Evolutionary conservation across 2,113 vertebrate genomes (phyloP), one percentile per base, ranked within the genome.

Genomic region (Copsychus sechellarum): DNA sequence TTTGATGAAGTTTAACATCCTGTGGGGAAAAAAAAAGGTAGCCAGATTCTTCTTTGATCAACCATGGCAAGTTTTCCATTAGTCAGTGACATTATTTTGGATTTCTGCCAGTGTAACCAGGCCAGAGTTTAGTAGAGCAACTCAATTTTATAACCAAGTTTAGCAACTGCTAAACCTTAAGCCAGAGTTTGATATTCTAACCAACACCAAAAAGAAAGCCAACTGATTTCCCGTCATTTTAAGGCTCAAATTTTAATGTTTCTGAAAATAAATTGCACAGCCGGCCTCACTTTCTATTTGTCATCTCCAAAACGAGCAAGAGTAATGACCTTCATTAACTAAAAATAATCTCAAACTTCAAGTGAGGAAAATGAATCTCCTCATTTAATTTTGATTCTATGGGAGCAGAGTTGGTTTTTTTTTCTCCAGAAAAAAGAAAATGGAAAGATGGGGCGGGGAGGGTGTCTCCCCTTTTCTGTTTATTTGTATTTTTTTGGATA

Each of bases 291-390:
- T 90, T 34, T 71, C 4, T 83, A 88, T 92, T 88, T 96, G 47
- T 93, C 76, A 45, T 83, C 76, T 83, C 92, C 73, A 64, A 86
- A 88, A 89, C 20, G 86, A 92, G 57, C 83, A 83, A 42, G 60
- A 94, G 28, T 93, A 96, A 95, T 92, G 83, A 84, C 61, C 53
- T 81, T 89, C 80, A 92, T 96, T 95, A 93, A 42, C 69, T 85
- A 91, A 91, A 86, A 91, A 89, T 91, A 92, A 71, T 84, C 53
- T 81, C 65, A 69, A 53, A 76, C 81, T 92, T 91, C 84, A 76
- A 79, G 25, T 38, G 70, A 91, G 53, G 93, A 92, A 90, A 86
- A 93, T 88, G 20, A 86, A 96, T 65, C 43, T 90, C 60, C 42
- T 20, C 1, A 0, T 90, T 88, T 80, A 60, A 45, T 61, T 81